phyloP scores from a whole-genome alignment of 2,888 invertebrate genomes.

The Campoplex nolae region DNA sequence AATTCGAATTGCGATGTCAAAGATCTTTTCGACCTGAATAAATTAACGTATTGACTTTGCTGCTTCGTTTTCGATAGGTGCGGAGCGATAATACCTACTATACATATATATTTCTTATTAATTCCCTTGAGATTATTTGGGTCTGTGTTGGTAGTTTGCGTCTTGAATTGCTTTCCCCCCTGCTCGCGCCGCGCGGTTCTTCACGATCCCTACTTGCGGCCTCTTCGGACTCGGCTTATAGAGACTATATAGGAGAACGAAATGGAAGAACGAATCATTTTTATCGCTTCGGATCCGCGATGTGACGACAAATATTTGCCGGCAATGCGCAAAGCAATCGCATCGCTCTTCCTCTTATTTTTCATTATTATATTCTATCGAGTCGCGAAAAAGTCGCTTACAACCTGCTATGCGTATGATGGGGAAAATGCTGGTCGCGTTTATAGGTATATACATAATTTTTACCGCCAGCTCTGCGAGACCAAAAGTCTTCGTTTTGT shows the following conservation, averaged over 20 bases:
- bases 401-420: no score
- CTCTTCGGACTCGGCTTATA: constrained; percentile 6
- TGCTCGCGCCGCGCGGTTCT: constrained; percentile 3
- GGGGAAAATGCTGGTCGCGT: no score
- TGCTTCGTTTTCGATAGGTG: constrained; percentile 34
- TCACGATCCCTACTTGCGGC: not conserved
- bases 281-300: not conserved
- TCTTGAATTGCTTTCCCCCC: no score
- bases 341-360: not conserved
- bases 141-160: not conserved
- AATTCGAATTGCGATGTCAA: not conserved
- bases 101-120: constrained; percentile 62
- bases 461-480: no score
- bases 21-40: no score
- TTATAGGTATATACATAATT: no score
- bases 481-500: no score
- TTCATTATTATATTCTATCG: not conserved
- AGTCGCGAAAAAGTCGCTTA: no score
- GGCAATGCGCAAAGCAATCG: no score
- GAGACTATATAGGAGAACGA: not conserved
- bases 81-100: not conserved
- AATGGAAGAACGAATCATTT: no score
- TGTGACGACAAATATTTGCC: not conserved
- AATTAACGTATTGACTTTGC: no score
- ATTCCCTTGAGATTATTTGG: constrained; percentile 51